Base-by-base conservation (phyloP, 2,113 vertebrate genomes). In the Oryzias melastigma region DNA sequence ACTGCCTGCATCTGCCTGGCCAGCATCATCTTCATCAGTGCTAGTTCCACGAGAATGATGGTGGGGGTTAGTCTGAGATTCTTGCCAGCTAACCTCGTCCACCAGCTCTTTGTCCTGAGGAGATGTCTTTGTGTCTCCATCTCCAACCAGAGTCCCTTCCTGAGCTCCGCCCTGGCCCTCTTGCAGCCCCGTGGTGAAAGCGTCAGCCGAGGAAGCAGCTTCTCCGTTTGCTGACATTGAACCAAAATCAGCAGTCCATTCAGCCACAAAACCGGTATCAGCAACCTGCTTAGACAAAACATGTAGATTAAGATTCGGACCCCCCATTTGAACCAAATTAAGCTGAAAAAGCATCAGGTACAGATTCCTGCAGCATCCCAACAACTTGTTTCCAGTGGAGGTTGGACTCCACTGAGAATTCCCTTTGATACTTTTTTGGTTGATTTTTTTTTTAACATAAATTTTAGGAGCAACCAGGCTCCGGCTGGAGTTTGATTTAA, bases 191-290 rank as follows among this genome's bases (percentile, higher is more conserved):
- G 27, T 27, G 42, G 17, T 25, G 3, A 65, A 43, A 25, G 50
- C 49, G 8, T 75, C 60, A 0, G 73, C 62, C 47, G 55, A 71
- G 57, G 59, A 41, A 29, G 65, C 18, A 53, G 65, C 29, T 4
- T 85, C 86, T 56, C 82, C 68, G 18, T 82, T 74, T 59, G 92
- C 84, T 83, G 93, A 80, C 58, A 85, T 61, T 84, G 90, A 75
- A 73, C 90, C 92, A 92, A 92, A 87, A 76, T 95, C 93, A 73
- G 94, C 92, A 16, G 89, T 92, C 94, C 94, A 95, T 85, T 77
- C 82, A 1, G 84, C 81, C 20, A 80, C 61, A 24, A 90, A 91
- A 47, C 87, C 80, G 3, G 61, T 35, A 76, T 93, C 88, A 78
- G 90, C 72, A 75, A 81, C 90, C 92, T 91, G 93, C 86, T 93